Conservation (phyloP, 2,113 vertebrate genomes). For the Lamprotornis superbus region DNA sequence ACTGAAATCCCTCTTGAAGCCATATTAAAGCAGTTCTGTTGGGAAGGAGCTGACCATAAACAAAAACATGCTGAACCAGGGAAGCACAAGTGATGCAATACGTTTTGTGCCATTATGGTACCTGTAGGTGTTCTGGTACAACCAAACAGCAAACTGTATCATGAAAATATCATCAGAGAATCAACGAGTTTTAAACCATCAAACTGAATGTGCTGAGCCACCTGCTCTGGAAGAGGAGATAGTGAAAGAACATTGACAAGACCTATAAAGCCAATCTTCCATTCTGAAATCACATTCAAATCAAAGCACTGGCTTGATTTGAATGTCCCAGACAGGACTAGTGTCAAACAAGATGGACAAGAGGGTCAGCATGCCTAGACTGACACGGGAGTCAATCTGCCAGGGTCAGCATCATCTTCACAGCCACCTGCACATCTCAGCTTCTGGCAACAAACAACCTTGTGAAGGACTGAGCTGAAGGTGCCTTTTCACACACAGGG, state of each 20-base stretch:
- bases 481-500: fast-evolving
- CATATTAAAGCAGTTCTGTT: not conserved
- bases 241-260: not conserved
- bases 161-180: not conserved
- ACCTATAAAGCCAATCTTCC: not conserved
- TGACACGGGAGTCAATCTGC: not conserved
- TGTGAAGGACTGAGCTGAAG: not conserved
- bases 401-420: not conserved
- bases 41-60: not conserved
- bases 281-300: not conserved
- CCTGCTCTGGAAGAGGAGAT: not conserved
- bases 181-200: not conserved
- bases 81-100: not conserved
- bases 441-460: not conserved
- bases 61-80: not conserved
- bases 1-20: not conserved
- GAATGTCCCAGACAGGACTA: not conserved
- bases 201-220: not conserved
- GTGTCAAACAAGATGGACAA: not conserved
- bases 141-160: not conserved
- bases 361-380: not conserved
- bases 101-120: not conserved
- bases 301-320: not conserved
- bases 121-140: not conserved
- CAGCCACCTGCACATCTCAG: not conserved